Base-by-base conservation (phyloP, 2,888 invertebrate species). In the Calephelis perditalis region DNA sequence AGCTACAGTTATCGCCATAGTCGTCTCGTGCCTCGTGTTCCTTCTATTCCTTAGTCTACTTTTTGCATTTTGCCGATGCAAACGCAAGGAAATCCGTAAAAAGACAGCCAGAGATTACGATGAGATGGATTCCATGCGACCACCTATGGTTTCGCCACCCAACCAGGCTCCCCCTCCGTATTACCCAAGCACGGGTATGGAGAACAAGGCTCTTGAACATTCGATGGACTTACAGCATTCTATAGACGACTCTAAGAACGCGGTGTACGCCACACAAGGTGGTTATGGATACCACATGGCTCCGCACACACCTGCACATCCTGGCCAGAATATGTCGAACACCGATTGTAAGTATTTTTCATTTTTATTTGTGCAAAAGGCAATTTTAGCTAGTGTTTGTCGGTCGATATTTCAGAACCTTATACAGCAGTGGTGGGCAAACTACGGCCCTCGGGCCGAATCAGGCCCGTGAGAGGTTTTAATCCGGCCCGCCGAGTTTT, bases 161-260 rank as follows among this genome's bases (percentile, higher is more conserved):
- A 96, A 95, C 65, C 96, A 96, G 75, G 96, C 96, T 1, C 97
- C 97, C 35, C 97, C 97, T 44, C 97, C 97, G 0, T 97, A 97
- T 73, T 97, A 97, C 77, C 96, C 97, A n/a, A 94, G 85, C 61
- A 77, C 95, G 56, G 96, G 96, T 0, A 94, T 96, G 92, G 97
- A 97, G 85, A 97, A 97, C 82, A 97, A 97, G 84, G 97, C 97
- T 40, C 86, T 97, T 55, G 97, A 97, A 82, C 96, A 96, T 83
- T 96, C 96, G 8, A 93, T 97, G 92, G 97, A 97, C 75, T 91
- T 96, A 71, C 95, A 95, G 2, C 81, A 96, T 62, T 94, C 95
- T 8, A 92, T 96, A 86, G 97, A 97, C 73, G 97, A 97, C 75
- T 95, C 96, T 7, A 97, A 97, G 85, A 96, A 94, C 62, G 93